Evolutionary conservation across 2,113 vertebrate genomes (phyloP).

Genomic region (Ameiurus melas): DNA sequence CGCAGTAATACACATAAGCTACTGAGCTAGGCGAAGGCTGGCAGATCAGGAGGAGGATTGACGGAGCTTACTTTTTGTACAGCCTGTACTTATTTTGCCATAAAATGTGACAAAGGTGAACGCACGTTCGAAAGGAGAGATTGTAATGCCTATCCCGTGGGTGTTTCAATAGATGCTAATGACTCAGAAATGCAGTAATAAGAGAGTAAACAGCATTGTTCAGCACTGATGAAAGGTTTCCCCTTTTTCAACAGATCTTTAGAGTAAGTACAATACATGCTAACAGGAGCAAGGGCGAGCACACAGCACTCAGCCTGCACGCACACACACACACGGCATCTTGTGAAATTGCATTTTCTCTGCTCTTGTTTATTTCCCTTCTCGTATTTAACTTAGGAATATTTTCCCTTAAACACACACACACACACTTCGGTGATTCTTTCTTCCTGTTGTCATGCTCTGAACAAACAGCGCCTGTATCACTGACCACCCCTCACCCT

Average conservation of each 20-base stretch:
- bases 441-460: not conserved
- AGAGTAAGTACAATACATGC: not conserved
- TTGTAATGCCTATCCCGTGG: not conserved
- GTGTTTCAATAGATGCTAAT: not conserved
- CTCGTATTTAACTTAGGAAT: too few species aligned
- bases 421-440: not conserved
- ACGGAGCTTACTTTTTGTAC: not conserved
- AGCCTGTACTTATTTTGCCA: not conserved
- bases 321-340: not conserved
- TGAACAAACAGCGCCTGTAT: not conserved
- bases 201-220: not conserved
- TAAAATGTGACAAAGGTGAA: slow-evolving; percentile 12
- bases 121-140: not conserved
- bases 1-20: not conserved
- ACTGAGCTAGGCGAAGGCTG: not conserved
- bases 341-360: not conserved
- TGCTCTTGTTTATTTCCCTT: not conserved
- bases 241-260: not conserved
- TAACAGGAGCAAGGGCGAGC: not conserved
- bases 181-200: not conserved
- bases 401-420: not conserved
- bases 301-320: not conserved
- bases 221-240: not conserved
- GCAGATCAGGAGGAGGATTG: not conserved
- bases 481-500: not conserved